Conservation (phyloP, 2,888 invertebrate genomes). For the Diaphora mendica region DNA sequence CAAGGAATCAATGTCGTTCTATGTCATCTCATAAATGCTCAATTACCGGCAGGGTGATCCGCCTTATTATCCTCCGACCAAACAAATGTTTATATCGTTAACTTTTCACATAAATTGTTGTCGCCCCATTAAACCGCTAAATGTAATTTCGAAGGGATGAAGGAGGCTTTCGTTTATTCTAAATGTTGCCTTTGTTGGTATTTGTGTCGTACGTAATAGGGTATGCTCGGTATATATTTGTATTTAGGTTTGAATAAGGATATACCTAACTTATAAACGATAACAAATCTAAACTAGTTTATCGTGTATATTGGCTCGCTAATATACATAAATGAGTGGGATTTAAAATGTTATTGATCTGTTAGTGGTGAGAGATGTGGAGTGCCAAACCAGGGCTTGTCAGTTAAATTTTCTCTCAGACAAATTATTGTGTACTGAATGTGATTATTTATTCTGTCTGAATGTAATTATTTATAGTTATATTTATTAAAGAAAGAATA, state of each 20-base stretch:
- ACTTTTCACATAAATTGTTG: conserved; percentile 81
- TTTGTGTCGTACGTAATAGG: conserved; percentile 22
- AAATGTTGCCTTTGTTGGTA: conserved; percentile 39
- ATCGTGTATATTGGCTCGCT: not conserved
- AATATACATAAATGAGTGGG: not conserved
- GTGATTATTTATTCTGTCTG: too few relatives aligned
- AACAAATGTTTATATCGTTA: conserved; percentile 59
- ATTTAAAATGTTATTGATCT: not conserved
- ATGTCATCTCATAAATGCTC: conserved; percentile 9
- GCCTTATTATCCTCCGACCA: conserved; percentile 37
- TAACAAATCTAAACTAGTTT: not conserved
- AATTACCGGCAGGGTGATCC: conserved; percentile 22
- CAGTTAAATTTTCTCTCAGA: too few relatives aligned
- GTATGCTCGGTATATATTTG: conserved; percentile 21
- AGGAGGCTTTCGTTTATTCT: conserved; percentile 34
- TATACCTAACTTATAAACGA: not conserved
- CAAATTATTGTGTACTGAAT: too few relatives aligned
- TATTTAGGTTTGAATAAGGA: conserved; percentile 10
- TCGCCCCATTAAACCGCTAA: conserved; percentile 70
- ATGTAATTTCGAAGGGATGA: conserved; percentile 63
- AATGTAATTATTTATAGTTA: too few relatives aligned
- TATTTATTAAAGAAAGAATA: too few relatives aligned
- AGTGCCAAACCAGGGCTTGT: not conserved
- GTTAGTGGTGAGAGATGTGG: not conserved
- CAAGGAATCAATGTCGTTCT: not conserved